A percentile compares a stretch with the other conserved stretches of the same genome.
Evolutionary conservation across 2,888 invertebrate genomes (phyloP).

Genomic region (Podabrus alpinus): DNA sequence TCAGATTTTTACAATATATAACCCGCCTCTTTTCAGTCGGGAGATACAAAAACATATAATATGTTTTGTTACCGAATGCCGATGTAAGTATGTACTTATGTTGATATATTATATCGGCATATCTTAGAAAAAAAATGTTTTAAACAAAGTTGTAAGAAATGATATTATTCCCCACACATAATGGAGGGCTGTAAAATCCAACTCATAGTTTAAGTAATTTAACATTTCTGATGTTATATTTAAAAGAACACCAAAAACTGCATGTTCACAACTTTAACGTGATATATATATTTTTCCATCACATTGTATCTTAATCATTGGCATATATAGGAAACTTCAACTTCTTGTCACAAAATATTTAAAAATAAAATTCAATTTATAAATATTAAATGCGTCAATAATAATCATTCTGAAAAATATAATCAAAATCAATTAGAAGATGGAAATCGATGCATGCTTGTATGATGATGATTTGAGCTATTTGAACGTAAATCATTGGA

Average conservation of each 20-base stretch:
- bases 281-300: not conserved
- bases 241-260: not conserved
- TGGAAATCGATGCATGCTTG: constrained; percentile 20
- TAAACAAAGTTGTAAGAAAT: not conserved
- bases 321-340: not conserved
- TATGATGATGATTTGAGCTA: constrained; percentile 22
- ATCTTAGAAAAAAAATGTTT: not conserved
- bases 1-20: too few relatives aligned
- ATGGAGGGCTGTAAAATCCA: not conserved
- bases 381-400: not conserved
- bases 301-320: not conserved
- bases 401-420: not conserved
- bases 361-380: not conserved
- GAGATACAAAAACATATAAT: too few relatives aligned
- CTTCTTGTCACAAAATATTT: not conserved
- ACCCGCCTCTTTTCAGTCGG: too few relatives aligned
- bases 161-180: not conserved
- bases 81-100: too few relatives aligned
- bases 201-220: not conserved
- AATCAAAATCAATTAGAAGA: constrained; percentile 4
- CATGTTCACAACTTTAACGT: not conserved
- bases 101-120: not conserved
- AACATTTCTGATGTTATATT: not conserved
- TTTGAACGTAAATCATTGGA: constrained; percentile 27
- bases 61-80: too few relatives aligned